These are phyloP conservation scores for Bergia puertoricense DNA, from an alignment of 92 coral and sea anemone genomes.

Conservation along the genomic window DNA sequence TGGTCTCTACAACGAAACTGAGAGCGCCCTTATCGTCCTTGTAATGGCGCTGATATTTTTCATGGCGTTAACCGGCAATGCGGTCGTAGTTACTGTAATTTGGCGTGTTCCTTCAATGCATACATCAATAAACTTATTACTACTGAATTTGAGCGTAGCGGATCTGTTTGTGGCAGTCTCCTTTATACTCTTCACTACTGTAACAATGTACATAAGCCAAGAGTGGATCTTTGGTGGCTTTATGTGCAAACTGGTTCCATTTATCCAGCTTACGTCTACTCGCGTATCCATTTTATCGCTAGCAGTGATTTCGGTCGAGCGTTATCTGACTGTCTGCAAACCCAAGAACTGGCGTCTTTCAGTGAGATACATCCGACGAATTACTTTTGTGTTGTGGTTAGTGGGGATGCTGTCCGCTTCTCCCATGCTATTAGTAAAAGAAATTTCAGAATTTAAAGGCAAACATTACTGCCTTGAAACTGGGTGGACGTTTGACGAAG, in stretches of 20 bases:
- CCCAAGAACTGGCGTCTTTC: conserved; percentile 56
- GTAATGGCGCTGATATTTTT: conserved; percentile 57
- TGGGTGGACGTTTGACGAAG: conserved; percentile 37
- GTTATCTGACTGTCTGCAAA: conserved; percentile 71
- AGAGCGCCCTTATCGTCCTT: conserved; percentile 56
- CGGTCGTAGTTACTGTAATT: conserved; percentile 59
- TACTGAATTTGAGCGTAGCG: conserved; percentile 75
- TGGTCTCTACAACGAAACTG: conserved; percentile 24
- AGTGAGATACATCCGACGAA: conserved; percentile 43
- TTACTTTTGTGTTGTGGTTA: conserved; percentile 58
- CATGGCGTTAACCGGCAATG: conserved; percentile 71
- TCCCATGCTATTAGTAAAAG: conserved; percentile 60
- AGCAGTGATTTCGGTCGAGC: conserved; percentile 71
- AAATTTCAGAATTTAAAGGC: background rate
- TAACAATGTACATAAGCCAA: conserved; percentile 60
- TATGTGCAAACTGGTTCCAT: conserved; percentile 70
- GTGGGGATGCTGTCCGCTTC: conserved; percentile 52
- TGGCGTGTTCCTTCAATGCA: conserved; percentile 69
- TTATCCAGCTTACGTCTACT: conserved; percentile 64
- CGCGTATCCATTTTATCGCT: conserved; percentile 70
- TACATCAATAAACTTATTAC: conserved; percentile 70
- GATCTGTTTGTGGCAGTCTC: conserved; percentile 72
- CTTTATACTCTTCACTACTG: conserved; percentile 66
- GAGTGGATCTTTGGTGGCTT: conserved; percentile 76
- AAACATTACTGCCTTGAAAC: conserved; percentile 53